These are phyloP conservation scores for Eupristina koningsbergeri DNA, from an alignment of 1,140 invertebrate species.

Conservation along the genomic window DNA sequence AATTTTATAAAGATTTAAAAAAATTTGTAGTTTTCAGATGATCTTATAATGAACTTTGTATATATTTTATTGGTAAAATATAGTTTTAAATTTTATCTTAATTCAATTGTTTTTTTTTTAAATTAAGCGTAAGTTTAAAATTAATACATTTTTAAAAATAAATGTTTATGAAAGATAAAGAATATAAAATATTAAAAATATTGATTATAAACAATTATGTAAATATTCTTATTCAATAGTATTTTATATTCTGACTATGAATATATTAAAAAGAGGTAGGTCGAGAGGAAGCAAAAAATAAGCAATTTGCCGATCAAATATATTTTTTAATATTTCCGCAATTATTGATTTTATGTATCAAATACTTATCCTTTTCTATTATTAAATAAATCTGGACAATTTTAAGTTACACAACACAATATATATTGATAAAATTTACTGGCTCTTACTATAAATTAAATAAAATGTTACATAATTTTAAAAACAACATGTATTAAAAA, in stretches of 20 bases:
- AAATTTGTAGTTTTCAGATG: too few relatives aligned
- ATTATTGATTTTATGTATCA: background rate
- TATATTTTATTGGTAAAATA: too few relatives aligned
- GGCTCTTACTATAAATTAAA: constrained; percentile 47
- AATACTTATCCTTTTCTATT: background rate
- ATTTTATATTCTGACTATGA: constrained; percentile 46
- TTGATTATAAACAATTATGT: background rate
- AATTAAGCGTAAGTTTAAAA: too few relatives aligned
- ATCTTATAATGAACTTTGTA: too few relatives aligned
- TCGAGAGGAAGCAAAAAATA: constrained; percentile 56
- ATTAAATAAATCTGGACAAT: background rate
- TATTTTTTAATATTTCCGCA: background rate
- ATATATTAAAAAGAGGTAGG: constrained; percentile 53
- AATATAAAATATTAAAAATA: constrained; percentile 1
- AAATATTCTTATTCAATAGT: constrained; percentile 32
- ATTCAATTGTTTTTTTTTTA: too few relatives aligned
- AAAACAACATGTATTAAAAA: background rate
- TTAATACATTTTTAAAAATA: background rate
- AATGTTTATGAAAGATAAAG: background rate
- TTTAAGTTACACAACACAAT: constrained; percentile 19
- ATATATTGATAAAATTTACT: too few relatives aligned
- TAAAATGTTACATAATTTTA: constrained; percentile 9
- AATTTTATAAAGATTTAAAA: too few relatives aligned
- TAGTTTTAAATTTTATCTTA: too few relatives aligned
- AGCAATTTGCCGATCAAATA: constrained; percentile 44